Base-by-base conservation (phyloP, 2,113 vertebrate species). In the Cervus canadensis region DNA sequence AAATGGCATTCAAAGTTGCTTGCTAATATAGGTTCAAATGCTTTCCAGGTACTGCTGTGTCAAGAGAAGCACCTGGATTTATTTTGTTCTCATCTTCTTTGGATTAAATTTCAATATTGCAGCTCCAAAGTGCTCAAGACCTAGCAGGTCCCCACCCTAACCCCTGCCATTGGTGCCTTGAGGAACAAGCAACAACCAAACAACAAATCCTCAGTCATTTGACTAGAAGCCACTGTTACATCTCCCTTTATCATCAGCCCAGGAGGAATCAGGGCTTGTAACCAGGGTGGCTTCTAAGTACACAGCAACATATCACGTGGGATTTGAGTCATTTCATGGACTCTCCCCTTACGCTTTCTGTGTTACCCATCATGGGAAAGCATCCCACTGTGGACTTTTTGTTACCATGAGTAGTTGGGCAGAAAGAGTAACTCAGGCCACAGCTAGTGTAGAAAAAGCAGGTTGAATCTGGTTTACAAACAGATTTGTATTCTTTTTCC, bases 231-330 rank as follows among this genome's bases (percentile, higher is more conserved):
- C 45, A 28, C 1, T 2, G 10, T 87, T 59, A 48, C 3, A 43
- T 56, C 67, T 33, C 52, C 17, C 21, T 8, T 76, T 17, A 21
- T 17, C 1, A 6, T 91, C n/a, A 2, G 50, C 67, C 16, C n/a
- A 45, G 59, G 76, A 82, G 78, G 76, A 83, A 45, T 4, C 1
- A n/a, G 7, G 30, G 8, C n/a, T 30, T 11, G 5, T 3, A 21
- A 1, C 8, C 0, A 28, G 26, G 3, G 14, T 2, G 40, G 6
- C 19, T 84, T 19, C 0, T 11, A 33, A 25, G 28, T 28, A 25
- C 30, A 13, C 62, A 28, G 2, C 17, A 9, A 14, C 15, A 13
- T 3, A 3, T 74, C 59, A 25, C 2, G 7, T 6, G 7, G 19
- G 6, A 2, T 56, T 56, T 87, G 40, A 52, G 76, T 82, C 21